Evolutionary conservation across 2,797 vertebrate species (phyloP).

Genomic region (Manis javanica): DNA sequence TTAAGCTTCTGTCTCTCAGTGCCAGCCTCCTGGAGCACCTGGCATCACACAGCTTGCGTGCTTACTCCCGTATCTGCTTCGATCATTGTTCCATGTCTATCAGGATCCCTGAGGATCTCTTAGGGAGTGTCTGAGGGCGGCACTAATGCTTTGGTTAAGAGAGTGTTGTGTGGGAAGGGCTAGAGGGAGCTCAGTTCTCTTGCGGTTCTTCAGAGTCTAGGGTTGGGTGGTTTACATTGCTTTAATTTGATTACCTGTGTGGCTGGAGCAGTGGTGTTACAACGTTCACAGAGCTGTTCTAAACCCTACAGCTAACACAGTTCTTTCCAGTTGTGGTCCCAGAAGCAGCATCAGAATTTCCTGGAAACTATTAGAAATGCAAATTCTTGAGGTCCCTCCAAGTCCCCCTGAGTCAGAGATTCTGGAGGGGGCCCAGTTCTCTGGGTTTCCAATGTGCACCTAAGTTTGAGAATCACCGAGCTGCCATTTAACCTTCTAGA

Average conservation of each 20-base stretch:
- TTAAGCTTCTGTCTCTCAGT: background rate
- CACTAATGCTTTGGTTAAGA: background rate
- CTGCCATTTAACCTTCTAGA: background rate
- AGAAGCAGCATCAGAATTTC: background rate
- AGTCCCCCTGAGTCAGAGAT: background rate
- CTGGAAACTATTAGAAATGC: background rate
- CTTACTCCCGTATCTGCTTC: background rate
- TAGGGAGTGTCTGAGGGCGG: background rate
- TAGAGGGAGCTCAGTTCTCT: background rate
- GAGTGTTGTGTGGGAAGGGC: background rate
- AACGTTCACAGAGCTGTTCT: background rate
- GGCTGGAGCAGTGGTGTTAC: background rate
- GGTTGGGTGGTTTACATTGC: background rate
- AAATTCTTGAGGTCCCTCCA: background rate
- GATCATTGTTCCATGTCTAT: background rate
- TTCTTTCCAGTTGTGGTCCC: background rate
- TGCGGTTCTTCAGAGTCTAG: rapidly evolving
- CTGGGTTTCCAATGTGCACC: background rate
- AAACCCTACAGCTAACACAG: background rate
- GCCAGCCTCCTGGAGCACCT: background rate
- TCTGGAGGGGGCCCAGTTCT: background rate
- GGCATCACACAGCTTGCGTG: background rate
- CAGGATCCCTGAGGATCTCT: background rate
- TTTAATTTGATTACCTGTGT: background rate
- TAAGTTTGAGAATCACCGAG: background rate